A percentile compares a stretch with the other conserved stretches of the same genome.
Conservation (phyloP, 2,113 vertebrate species). For the Symphodus melops region DNA sequence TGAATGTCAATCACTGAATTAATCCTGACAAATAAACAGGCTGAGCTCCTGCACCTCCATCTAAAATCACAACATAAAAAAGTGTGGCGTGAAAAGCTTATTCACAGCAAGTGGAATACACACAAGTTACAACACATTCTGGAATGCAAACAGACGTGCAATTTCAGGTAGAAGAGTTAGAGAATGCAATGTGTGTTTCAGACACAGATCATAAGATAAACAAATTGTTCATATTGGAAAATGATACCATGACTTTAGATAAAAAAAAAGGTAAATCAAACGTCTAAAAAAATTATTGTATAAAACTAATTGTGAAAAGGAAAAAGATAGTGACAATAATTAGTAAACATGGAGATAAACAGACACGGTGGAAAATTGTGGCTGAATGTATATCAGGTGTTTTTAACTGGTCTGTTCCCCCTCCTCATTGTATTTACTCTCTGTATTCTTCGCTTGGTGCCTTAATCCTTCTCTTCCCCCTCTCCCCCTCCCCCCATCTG, state of each 20-base stretch:
- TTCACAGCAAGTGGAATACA: conserved; percentile 34
- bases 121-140: conserved; percentile 4
- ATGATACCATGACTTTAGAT: neutral
- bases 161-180: neutral
- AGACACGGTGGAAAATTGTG: conserved; percentile 10
- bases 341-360: neutral
- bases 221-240: neutral
- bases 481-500: conserved; percentile 72
- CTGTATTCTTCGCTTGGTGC: conserved; percentile 42
- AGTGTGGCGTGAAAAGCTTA: conserved; percentile 7
- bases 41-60: neutral
- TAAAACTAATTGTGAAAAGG: neutral
- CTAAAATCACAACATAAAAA: neutral
- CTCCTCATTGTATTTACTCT: conserved; percentile 21
- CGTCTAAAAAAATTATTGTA: neutral
- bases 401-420: conserved; percentile 11
- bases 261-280: neutral
- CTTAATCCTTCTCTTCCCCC: conserved; percentile 69
- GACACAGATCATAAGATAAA: neutral
- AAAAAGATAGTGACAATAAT: neutral
- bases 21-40: too few relatives aligned
- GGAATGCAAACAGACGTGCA: neutral
- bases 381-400: conserved; percentile 4
- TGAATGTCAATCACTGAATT: too few relatives aligned
- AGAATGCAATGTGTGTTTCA: neutral